Evolutionary conservation across 2,797 vertebrate species (phyloP), one percentile per base, ranked within the genome.

Genomic region (Astyanax mexicanus): DNA sequence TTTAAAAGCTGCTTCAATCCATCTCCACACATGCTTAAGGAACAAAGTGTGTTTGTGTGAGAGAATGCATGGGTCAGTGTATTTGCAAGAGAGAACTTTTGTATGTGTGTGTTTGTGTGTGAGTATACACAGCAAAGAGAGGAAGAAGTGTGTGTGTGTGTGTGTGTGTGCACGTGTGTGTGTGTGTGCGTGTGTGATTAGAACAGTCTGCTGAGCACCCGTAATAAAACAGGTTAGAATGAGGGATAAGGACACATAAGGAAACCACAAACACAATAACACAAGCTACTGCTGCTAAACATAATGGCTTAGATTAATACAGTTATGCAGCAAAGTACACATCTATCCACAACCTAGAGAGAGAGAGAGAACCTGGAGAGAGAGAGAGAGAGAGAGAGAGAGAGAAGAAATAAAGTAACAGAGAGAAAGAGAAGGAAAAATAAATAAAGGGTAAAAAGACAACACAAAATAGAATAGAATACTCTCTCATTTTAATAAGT

Each of bases 1-100:
- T 80, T 80, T 80, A 75, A 70, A 80, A 83, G 68, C 78, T 78
- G 72, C 64, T 78, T 75, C 72, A 58, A 68, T 51, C 55, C 35
- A n/a, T 80, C 75, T 72, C 75, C 49, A 68, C 78, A 70, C 72
- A 75, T 67, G 68, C 65, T 80, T 65, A 66, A 60, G 49, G 27
- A 64, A 78, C 68, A 72, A 44, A 61, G 66, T 68, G 70, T 54
- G 71, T 60, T 40, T 74, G 62, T 73, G 66, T 69, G 58, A 38
- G 52, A 69, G 65, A 74, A 64, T 77, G 64, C 65, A 79, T 1
- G 11, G 61, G 66, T 38, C 35, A 60, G 19, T 38, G 19, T 17
- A 54, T 60, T 51, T 40, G 29, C 27, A 64, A 57, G 45, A 66
- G 38, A 5, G 21, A 52, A 60, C 74, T 51, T 78, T 17, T 58